Evolutionary conservation across 2,888 invertebrate species (phyloP).

Genomic region (Ophraella communa): DNA sequence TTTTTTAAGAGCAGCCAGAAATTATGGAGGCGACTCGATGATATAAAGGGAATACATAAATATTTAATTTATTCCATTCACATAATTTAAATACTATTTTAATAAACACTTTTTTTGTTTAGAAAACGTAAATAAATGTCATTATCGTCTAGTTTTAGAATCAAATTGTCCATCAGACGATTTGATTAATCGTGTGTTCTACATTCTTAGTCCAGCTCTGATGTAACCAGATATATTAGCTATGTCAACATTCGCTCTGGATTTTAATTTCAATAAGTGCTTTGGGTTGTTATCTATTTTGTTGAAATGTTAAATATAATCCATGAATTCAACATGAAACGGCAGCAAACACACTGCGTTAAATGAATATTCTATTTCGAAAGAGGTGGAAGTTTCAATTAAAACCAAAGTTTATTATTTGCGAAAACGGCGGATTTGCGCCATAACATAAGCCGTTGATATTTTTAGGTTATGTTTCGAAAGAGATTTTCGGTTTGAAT

Average conservation of each 20-base stretch:
- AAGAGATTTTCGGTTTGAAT: too few species aligned
- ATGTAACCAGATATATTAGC: neutral
- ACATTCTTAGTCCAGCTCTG: neutral
- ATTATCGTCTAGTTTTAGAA: neutral
- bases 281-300: neutral
- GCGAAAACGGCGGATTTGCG: too few species aligned
- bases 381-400: neutral
- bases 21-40: too few species aligned
- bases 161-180: neutral
- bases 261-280: neutral
- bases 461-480: too few species aligned
- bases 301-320: neutral
- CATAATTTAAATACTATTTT: too few species aligned
- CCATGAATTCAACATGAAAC: slow-evolving; percentile 2
- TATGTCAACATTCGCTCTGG: neutral
- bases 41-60: too few species aligned
- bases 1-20: too few species aligned
- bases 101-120: too few species aligned
- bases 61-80: too few species aligned
- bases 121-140: too few species aligned
- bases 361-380: neutral
- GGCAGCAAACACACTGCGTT: neutral
- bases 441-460: too few species aligned
- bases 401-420: too few species aligned
- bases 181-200: neutral